Conservation (phyloP, 2,888 invertebrate genomes). For the Parapristionchus giblindavisi region DNA sequence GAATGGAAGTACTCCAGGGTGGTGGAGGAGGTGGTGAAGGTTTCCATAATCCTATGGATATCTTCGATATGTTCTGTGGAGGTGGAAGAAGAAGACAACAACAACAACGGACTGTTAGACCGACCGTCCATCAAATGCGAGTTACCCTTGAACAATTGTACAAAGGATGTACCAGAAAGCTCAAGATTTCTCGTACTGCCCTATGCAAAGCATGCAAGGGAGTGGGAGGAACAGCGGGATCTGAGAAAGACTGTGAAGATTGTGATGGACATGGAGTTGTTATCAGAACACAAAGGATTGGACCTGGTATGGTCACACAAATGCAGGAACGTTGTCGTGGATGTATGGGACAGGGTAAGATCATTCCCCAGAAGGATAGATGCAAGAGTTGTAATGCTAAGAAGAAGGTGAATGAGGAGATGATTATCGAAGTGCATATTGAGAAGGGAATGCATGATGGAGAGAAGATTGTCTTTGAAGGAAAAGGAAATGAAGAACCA, state of each 20-base stretch:
- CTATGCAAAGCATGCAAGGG: slow-evolving; percentile 92
- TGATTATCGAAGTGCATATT: slow-evolving; percentile 92
- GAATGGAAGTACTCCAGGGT: slow-evolving; percentile 89
- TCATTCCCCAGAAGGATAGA: slow-evolving; percentile 80
- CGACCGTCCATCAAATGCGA: slow-evolving; percentile 90
- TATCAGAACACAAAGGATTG: slow-evolving; percentile 77
- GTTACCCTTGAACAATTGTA: slow-evolving; percentile 93
- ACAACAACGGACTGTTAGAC: slow-evolving; percentile 71
- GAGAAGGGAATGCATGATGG: slow-evolving; percentile 92
- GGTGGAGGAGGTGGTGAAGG: slow-evolving; percentile 73
- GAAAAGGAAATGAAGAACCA: slow-evolving; percentile 92
- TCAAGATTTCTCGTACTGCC: slow-evolving; percentile 92
- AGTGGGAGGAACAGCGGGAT: slow-evolving; percentile 88
- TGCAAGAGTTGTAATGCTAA: slow-evolving; percentile 92
- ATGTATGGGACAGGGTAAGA: slow-evolving; percentile 85
- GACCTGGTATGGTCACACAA: slow-evolving; percentile 86
- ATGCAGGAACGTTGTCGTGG: slow-evolving; percentile 78
- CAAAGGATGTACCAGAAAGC: slow-evolving; percentile 88
- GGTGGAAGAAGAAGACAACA: slow-evolving; percentile 76
- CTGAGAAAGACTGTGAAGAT: slow-evolving; percentile 84
- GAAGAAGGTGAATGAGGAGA: slow-evolving; percentile 87
- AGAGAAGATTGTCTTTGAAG: slow-evolving; percentile 90
- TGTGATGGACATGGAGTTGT: slow-evolving; percentile 90
- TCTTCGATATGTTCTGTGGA: slow-evolving; percentile 97
- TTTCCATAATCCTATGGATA: slow-evolving; percentile 94